These are phyloP conservation scores for Drosophila nikananu DNA, from an alignment of 1,140 invertebrate genomes.

Conservation along the genomic window DNA sequence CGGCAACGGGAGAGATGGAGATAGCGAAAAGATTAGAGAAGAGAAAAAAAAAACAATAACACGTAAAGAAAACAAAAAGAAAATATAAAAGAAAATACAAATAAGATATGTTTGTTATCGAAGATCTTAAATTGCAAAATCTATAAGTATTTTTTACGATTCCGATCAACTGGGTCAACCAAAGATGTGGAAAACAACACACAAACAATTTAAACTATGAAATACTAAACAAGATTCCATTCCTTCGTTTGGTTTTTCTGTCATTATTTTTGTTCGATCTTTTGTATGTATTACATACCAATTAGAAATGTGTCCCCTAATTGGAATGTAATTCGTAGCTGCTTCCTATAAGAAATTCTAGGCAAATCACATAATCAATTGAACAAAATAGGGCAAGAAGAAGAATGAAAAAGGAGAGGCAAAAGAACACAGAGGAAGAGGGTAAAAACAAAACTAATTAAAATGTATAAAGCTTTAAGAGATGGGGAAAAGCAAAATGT, in stretches of 20 bases:
- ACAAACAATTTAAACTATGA: neutral
- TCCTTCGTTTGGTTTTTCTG: neutral
- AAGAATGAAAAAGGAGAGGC: neutral
- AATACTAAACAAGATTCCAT: neutral
- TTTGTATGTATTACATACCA: neutral
- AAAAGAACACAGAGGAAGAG: slow-evolving; percentile 5
- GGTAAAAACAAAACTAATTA: slow-evolving; percentile 28
- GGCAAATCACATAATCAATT: slow-evolving; percentile 22
- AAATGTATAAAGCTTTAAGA: slow-evolving; percentile 32
- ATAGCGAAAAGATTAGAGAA: neutral
- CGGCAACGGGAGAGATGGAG: neutral
- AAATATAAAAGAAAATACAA: neutral
- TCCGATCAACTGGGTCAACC: slow-evolving; percentile 28
- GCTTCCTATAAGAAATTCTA: slow-evolving; percentile 13
- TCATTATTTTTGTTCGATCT: neutral
- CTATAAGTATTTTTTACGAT: slow-evolving; percentile 2
- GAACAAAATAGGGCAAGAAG: slow-evolving; percentile 1
- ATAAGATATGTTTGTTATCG: slow-evolving; percentile 11
- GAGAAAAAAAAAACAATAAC: too few relatives aligned
- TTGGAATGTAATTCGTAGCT: slow-evolving; percentile 19
- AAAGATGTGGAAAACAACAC: slow-evolving; percentile 5
- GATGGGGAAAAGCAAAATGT: slow-evolving; percentile 22
- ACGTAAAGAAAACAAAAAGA: slow-evolving; percentile 4
- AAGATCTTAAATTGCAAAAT: slow-evolving; percentile 21
- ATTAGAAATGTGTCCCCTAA: neutral